Evolutionary conservation across 2,888 invertebrate genomes (phyloP).

Genomic region (Brachynemurus nebulosus): DNA sequence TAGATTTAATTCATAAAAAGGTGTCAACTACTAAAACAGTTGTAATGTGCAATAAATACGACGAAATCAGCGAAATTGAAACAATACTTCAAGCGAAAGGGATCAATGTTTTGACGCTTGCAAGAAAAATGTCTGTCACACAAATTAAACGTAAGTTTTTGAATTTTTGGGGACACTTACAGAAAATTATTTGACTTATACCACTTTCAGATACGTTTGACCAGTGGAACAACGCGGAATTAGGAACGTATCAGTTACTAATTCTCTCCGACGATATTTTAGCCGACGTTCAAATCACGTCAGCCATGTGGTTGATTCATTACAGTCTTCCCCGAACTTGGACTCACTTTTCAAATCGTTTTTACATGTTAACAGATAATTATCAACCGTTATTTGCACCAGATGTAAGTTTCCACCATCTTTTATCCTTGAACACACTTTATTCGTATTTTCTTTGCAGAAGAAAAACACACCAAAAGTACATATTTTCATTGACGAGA

Average conservation of each 20-base stretch:
- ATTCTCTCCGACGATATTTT: slow-evolving; percentile 2
- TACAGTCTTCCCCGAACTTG: slow-evolving; percentile 5
- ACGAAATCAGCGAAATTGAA: neutral
- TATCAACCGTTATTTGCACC: neutral
- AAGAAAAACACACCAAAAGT: neutral
- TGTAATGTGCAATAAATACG: slow-evolving; percentile 2
- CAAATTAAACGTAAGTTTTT: slow-evolving; percentile 5
- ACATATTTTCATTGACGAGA: slow-evolving; percentile 8
- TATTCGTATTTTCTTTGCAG: neutral
- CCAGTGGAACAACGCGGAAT: neutral
- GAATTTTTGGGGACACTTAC: too few relatives aligned
- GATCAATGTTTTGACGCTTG: neutral
- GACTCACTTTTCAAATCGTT: slow-evolving; percentile 5
- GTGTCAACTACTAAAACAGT: neutral
- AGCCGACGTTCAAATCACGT: slow-evolving; percentile 1
- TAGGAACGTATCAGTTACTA: neutral
- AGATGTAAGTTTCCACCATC: slow-evolving; percentile 4
- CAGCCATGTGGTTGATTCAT: slow-evolving; percentile 6
- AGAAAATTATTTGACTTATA: neutral
- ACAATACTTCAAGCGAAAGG: neutral
- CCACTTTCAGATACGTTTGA: neutral
- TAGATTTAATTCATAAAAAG: slow-evolving; percentile 3
- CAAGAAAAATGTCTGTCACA: neutral
- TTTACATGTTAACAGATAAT: slow-evolving; percentile 2
- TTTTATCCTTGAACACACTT: neutral